Conservation (phyloP, 2,888 invertebrate species). For the Amphiduros pacificus region DNA sequence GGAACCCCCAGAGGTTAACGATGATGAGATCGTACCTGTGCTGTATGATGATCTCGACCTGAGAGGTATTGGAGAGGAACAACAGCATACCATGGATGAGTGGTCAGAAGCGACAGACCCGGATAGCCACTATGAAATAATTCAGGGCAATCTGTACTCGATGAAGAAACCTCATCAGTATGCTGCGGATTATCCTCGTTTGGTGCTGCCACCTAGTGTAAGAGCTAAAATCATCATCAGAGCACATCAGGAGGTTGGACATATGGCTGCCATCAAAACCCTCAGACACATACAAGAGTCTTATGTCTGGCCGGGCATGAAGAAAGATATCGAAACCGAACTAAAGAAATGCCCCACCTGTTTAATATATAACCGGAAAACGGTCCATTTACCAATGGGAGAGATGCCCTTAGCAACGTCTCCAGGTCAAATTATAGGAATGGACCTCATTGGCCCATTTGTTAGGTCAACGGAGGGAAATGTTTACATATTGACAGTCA, state of each 20-base stretch:
- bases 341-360: neutral
- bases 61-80: neutral
- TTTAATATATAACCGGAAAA: neutral
- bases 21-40: neutral
- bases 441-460: constrained; percentile 2
- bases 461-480: neutral
- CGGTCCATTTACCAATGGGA: neutral
- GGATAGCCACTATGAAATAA: neutral
- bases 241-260: neutral
- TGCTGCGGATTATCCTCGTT: neutral
- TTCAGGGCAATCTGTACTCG: neutral
- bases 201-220: neutral
- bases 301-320: constrained; percentile 3
- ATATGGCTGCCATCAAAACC: neutral
- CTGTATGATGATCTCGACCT: neutral
- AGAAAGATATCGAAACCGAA: neutral
- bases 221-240: neutral
- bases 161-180: neutral
- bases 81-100: neutral
- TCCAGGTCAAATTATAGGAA: neutral
- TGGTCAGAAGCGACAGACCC: neutral
- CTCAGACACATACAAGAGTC: neutral
- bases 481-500: neutral
- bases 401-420: neutral
- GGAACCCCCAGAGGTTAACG: neutral